Conservation (phyloP, 1,140 invertebrate species). For the Marisa cornuarietis region DNA sequence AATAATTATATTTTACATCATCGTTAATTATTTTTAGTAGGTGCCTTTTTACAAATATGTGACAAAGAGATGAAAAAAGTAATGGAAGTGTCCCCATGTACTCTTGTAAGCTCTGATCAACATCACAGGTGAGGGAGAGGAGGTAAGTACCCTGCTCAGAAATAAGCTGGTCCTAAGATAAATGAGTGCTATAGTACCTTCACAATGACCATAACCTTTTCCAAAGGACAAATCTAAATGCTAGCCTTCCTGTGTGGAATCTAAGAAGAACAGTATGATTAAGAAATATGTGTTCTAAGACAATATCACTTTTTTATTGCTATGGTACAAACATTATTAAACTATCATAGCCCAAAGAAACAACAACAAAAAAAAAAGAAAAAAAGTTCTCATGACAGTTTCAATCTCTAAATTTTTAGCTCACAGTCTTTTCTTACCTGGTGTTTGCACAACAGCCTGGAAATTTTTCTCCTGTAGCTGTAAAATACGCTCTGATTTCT, state of each 20-base stretch:
- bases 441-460: conserved; percentile 68
- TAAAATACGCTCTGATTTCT: conserved; percentile 71
- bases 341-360: not conserved
- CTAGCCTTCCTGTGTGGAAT: too few species aligned
- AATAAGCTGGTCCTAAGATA: not conserved
- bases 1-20: not conserved
- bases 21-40: not conserved
- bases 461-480: conserved; percentile 72
- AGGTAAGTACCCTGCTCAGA: not conserved
- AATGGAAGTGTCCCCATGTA: too few species aligned
- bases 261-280: too few species aligned
- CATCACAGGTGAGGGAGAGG: too few species aligned
- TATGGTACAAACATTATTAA: not conserved
- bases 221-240: too few species aligned
- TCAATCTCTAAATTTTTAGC: not conserved
- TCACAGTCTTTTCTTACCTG: conserved; percentile 43
- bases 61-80: too few species aligned
- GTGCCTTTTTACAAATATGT: not conserved
- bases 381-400: not conserved
- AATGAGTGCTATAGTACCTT: too few species aligned
- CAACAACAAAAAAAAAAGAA: not conserved
- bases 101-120: too few species aligned
- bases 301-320: not conserved
- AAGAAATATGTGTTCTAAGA: too few species aligned
- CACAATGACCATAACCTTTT: too few species aligned